Percentiles rank a stretch among this genome's conserved stretches.
phyloP scores from a whole-genome alignment of 1,140 invertebrate species.

The Megalopta genalis region DNA sequence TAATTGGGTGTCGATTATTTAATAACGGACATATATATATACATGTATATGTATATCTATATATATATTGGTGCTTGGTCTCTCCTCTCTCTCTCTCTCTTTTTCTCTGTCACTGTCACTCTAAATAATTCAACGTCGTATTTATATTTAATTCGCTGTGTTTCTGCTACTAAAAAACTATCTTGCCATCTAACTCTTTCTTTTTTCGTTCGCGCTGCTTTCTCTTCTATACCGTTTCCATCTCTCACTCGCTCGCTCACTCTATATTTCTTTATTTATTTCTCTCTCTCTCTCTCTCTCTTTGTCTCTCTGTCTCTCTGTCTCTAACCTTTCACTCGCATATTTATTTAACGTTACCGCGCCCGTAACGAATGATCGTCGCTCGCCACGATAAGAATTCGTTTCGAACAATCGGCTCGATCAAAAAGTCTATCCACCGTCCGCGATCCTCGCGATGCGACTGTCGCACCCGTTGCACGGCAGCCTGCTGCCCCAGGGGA shows the following conservation, averaged over 20 bases:
- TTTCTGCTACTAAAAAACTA: no score
- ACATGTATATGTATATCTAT: no score
- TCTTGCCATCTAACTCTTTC: slow-evolving; percentile 28
- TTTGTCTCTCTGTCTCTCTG: slow-evolving; percentile 19
- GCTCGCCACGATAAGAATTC: background rate
- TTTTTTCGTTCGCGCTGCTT: slow-evolving; percentile 45
- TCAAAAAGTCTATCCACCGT: slow-evolving; percentile 70
- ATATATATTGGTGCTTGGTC: slow-evolving; percentile 67
- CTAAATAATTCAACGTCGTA: no score
- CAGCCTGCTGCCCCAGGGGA: slow-evolving; percentile 82
- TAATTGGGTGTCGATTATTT: slow-evolving; percentile 70
- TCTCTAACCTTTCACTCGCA: slow-evolving; percentile 12
- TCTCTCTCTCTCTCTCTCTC: slow-evolving; percentile 25
- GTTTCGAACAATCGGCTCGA: no score
- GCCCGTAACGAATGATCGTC: background rate
- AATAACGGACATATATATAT: slow-evolving; percentile 50
- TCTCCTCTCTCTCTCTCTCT: slow-evolving; percentile 51
- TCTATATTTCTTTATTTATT: slow-evolving; percentile 6
- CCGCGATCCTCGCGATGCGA: slow-evolving; percentile 78
- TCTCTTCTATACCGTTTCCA: slow-evolving; percentile 27
- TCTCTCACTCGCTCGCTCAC: background rate
- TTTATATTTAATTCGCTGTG: no score
- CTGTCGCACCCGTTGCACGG: slow-evolving; percentile 78
- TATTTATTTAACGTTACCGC: background rate
- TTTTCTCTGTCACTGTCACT: background rate